Base-by-base conservation (phyloP, 1,140 invertebrate species). In the Macrobrachium nipponense region DNA sequence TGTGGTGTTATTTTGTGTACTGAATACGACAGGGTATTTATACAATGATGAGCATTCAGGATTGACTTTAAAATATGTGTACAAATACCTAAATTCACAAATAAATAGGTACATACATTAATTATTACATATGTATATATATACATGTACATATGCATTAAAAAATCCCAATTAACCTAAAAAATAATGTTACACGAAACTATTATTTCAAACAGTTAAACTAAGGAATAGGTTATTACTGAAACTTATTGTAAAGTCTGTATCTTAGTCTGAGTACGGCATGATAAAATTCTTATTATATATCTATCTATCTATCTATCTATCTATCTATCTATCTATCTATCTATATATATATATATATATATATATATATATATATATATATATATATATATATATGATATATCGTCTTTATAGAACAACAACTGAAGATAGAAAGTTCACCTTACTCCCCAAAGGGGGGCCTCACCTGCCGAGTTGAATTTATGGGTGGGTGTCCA, bases 331-430 rank as follows among this genome's bases (percentile, higher is more conserved):
- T 10, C 17, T 59, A 58, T 51, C 59, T 77, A 60, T 77, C 20
- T 12, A 44, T 78, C 3, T 78, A 44, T 78, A 58, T 51, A 77
- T 77, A 60, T 77, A 60, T 12, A 44, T 78, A n/a, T 78, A 44
- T 78, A n/a, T 78, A 44, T 18, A n/a, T 58, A n/a, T 78, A n/a
- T 58, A n/a, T 78, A n/a, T 78, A n/a, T 78, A 44, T 12, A 44
- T 61, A n/a, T 61, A 44, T 61, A 44, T 0, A 61, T 59, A 23
- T 59, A 59, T 59, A 59, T 59, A 59, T 77, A 59, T 77, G 17
- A 59, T 77, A 59, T 77, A 59, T 77, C 10, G 14, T 12, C 43
- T 20, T 72, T 43, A 75, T 2, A 14, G 3, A 43, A 75, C 11
- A 44, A 18, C 0, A 17, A 73, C 18, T 10, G 70, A 73, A 51